Evolutionary conservation across 2,113 vertebrate genomes (phyloP).

Genomic region (Chlorodrepanis virens): DNA sequence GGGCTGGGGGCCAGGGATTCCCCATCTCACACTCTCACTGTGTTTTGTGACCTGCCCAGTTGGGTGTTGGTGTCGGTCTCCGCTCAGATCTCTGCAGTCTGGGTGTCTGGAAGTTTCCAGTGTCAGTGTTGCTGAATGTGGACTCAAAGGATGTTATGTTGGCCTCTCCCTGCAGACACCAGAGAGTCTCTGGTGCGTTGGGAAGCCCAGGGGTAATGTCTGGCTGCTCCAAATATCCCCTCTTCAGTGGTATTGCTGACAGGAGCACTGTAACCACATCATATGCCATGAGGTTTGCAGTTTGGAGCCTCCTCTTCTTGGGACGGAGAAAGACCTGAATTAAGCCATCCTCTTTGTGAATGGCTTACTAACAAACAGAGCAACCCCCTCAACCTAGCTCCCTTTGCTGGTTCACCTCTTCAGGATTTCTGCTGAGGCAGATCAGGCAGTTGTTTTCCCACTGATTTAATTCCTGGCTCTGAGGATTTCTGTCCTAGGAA

Average conservation of each 20-base stretch:
- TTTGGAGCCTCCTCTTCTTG: neutral
- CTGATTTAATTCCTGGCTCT: neutral
- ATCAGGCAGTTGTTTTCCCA: neutral
- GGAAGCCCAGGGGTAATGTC: neutral
- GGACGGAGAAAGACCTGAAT: neutral
- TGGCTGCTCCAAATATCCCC: neutral
- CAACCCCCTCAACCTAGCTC: neutral
- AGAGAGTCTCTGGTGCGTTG: neutral
- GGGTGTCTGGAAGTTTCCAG: neutral
- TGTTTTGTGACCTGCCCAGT: neutral
- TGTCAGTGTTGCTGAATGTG: neutral
- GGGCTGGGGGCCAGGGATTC: neutral
- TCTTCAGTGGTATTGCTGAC: neutral
- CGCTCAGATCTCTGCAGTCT: neutral
- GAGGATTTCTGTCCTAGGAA: neutral
- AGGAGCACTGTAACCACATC: neutral
- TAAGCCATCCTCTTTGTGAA: neutral
- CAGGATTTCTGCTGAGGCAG: neutral
- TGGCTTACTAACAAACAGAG: neutral
- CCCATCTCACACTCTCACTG: rapidly evolving
- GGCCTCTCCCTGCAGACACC: neutral
- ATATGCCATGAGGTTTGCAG: neutral
- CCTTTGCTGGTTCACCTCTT: neutral
- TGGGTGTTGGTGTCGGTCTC: neutral
- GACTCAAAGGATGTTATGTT: neutral